Base-by-base conservation (phyloP, 2,113 vertebrate genomes). In the Cettia cetti region DNA sequence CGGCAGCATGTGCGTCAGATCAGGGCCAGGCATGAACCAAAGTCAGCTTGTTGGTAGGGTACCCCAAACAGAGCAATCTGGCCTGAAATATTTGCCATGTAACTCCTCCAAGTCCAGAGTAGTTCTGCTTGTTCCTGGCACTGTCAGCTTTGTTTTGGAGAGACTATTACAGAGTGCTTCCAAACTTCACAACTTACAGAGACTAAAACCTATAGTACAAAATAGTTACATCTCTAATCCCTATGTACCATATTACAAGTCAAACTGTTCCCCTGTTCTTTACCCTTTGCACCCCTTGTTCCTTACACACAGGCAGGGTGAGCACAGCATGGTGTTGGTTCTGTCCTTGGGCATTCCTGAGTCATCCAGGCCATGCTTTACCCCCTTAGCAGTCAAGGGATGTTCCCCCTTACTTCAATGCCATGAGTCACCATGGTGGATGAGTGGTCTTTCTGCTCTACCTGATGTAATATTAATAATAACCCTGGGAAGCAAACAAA, bases 301-400 rank as follows among this genome's bases (percentile, higher is more conserved):
- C 88, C 82, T 93, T 28, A 37, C 57, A 72, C 6, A 7, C 47
- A 84, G 86, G 72, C 61, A 70, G 79, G 71, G 60, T 78, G 84
- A 96, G 63, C 49, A 74, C 78, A 92, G 77, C 8, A 66, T 56
- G 82, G 78, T 65, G 82, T 69, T 60, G 23, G 83, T 45, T 82
- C 61, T 87, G 87, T 71, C 74, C 90, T 88, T 47, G 76, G 89
- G 92, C 95, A 86, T 19, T 68, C 91, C 95, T 95, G 95, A 97
- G 85, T 98, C 97, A 96, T 78, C 89, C 74, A 92, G 60, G 53
- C 79, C 65, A 9, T 15, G 70, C 57, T 82, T 64, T 68, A 44
- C 60, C 83, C 83, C 93, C 82, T 93, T 63, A 50, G 92, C 86
- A 96, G 82, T 66, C 92, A 82, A 81, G 47, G 63, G 50, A 95